Base-by-base conservation (phyloP, 2,797 vertebrate genomes). In the Sternarchorhynchus goeldii region DNA sequence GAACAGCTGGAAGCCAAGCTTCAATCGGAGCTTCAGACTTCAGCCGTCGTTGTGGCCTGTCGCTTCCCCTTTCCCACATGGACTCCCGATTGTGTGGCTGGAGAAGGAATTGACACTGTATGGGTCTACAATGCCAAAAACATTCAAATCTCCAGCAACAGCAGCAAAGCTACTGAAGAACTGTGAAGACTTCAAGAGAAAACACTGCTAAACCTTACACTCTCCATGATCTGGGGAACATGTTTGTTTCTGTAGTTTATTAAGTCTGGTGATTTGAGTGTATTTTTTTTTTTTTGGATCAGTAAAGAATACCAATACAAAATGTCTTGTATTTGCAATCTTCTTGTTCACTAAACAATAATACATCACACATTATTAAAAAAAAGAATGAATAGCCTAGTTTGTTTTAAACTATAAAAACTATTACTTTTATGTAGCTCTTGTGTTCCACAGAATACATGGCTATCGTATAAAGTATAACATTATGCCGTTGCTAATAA, bases 1-100 rank as follows among this genome's bases (percentile, higher is more conserved):
- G 92, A 88, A 0, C 91, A 93, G 75, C 84, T 99, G 78, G 95
- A 96, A 90, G 87, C 92, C 84, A 99, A 99, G 77, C 92, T 99
- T 34, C 89, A 92, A 53, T 88, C 78, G 0, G 98, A 99, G 84
- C 90, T 99, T 18, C 81, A 89, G 4, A 88, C 72, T 8, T 88
- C 90, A 55, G 92, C 96, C 31, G 91, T 93, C 84, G 94, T 99
- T 81, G 92, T 99, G 45, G 96, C 97, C 17, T 99, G 98, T 77
- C 94, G 98, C 67, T 99, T 99, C 81, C 97, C 97, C 67, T 99
- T 99, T 79, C 97, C 98, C 0, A 91, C 89, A 55, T 99, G 97
- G 96, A 90, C 90, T 29, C 95, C 97, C 5, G 92, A 94, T 86
- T 86, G 85, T 2, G 89, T 91, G 2, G 68, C 86, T 0, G 98